phyloP scores from a whole-genome alignment of 2,113 vertebrate genomes.

The Potamarius usumacintae region DNA sequence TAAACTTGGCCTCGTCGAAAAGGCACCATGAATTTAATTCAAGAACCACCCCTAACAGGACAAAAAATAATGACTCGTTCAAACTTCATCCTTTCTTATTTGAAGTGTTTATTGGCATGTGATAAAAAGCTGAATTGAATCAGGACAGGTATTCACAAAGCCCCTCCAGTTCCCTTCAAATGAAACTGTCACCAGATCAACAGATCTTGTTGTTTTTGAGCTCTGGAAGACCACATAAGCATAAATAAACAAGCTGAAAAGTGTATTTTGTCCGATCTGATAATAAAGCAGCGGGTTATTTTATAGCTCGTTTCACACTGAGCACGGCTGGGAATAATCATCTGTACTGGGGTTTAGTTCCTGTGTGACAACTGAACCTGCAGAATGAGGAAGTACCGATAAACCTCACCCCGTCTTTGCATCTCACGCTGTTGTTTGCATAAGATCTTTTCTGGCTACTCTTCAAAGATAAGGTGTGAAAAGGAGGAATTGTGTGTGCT shows the following conservation, averaged over 20 bases:
- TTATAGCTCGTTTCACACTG: not conserved
- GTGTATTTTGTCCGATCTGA: not conserved
- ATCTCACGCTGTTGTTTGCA: slow-evolving; percentile 65
- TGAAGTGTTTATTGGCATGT: not conserved
- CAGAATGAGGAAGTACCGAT: slow-evolving; percentile 67
- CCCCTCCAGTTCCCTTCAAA: not conserved
- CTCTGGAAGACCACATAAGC: not conserved
- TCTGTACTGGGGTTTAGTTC: not conserved
- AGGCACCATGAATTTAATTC: not conserved
- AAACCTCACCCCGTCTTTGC: slow-evolving; percentile 54
- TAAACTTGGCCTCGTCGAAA: not conserved
- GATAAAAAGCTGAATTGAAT: not conserved
- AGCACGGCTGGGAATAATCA: not conserved
- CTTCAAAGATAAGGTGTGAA: slow-evolving; percentile 43
- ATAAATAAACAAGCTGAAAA: not conserved
- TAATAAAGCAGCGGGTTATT: not conserved
- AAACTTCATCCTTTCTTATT: not conserved
- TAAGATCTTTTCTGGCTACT: slow-evolving; percentile 58
- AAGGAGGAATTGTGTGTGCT: slow-evolving; percentile 52
- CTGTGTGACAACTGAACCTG: slow-evolving; percentile 21
- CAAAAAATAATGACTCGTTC: not conserved
- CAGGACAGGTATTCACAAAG: not conserved
- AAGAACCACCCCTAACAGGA: not conserved
- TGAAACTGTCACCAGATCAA: not conserved
- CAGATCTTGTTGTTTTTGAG: not conserved